Evolutionary conservation across 2,888 invertebrate species (phyloP), one percentile per base, ranked within the genome.

Genomic region (Pyrrhia umbra): DNA sequence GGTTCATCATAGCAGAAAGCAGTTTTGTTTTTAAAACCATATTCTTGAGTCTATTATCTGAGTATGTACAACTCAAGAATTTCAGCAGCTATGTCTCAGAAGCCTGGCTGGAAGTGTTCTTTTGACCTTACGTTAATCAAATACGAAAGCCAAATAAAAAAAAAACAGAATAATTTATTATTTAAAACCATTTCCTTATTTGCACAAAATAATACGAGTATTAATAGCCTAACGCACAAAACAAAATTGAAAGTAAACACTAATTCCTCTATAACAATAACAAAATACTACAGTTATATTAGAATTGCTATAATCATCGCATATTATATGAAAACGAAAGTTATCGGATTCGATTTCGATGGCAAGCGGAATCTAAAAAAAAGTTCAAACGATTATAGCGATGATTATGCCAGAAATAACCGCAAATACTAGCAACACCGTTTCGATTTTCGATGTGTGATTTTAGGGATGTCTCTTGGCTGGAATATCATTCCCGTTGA

Each of bases 281-380:
- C 46, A 67, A 54, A 56, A n/a, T n/a, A n/a, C n/a, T n/a, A n/a
- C n/a, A n/a, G n/a, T n/a, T n/a, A n/a, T n/a, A 66, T 67, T 68
- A 51, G 61, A 71, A 71, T 65, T 47, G 70, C 55, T 70, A 45
- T 65, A 68, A 71, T 77, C 51, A 71, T 61, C 27, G 43, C 51
- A 75, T 75, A 79, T 77, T 64, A 39, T 55, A 58, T 57, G 57
- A 79, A 79, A 79, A 67, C 68, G 79, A 79, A 68, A 79, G 79
- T 57, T 65, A 51, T 56, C 46, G 27, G 57, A 56, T 13, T 55
- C 56, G 13, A 30, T 59, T 54, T 47, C 56, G 65, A 68, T 71
- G 50, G 46, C 43, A 55, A 47, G 64, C 51, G 70, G 67, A 58
- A 65, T 57, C 65, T 40, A 34, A 56, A 76, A 54, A 68, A 54